These are phyloP conservation scores for Ophthalmolycus amberensis DNA, from an alignment of 2,113 vertebrate genomes.

Conservation along the genomic window DNA sequence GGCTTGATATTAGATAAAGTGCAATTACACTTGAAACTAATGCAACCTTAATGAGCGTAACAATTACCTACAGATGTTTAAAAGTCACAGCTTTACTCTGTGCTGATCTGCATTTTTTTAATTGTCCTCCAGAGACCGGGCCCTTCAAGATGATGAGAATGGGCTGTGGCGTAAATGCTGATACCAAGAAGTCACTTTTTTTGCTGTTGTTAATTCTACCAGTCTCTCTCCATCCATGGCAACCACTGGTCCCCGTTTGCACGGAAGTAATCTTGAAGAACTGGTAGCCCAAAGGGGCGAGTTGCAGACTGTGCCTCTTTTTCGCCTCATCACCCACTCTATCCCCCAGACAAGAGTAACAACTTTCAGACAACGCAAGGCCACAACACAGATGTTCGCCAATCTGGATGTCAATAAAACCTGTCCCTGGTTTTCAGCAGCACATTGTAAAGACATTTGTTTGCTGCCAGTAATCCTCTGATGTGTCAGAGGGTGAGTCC, in stretches of 20 bases:
- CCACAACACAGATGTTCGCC: slow-evolving; percentile 65
- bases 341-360: slow-evolving; percentile 63
- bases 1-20: background rate
- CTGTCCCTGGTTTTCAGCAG: slow-evolving; percentile 59
- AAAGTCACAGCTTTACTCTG: background rate
- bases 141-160: slow-evolving; percentile 38
- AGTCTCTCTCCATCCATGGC: slow-evolving; percentile 41
- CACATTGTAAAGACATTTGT: slow-evolving; percentile 67
- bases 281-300: slow-evolving; percentile 49
- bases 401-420: slow-evolving; percentile 73
- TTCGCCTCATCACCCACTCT: slow-evolving; percentile 63
- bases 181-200: slow-evolving; percentile 52
- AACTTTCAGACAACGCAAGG: slow-evolving; percentile 56
- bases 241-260: slow-evolving; percentile 39
- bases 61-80: background rate
- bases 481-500: slow-evolving; percentile 69
- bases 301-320: slow-evolving; percentile 50
- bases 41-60: background rate
- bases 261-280: slow-evolving; percentile 52
- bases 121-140: slow-evolving; percentile 50
- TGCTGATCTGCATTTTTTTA: slow-evolving; percentile 10
- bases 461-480: slow-evolving; percentile 56
- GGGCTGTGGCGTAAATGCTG: slow-evolving; percentile 29
- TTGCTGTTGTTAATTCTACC: slow-evolving; percentile 30
- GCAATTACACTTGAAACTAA: background rate